Evolutionary conservation across 2,888 invertebrate species (phyloP).

Genomic region (Synergus laeviventris): DNA sequence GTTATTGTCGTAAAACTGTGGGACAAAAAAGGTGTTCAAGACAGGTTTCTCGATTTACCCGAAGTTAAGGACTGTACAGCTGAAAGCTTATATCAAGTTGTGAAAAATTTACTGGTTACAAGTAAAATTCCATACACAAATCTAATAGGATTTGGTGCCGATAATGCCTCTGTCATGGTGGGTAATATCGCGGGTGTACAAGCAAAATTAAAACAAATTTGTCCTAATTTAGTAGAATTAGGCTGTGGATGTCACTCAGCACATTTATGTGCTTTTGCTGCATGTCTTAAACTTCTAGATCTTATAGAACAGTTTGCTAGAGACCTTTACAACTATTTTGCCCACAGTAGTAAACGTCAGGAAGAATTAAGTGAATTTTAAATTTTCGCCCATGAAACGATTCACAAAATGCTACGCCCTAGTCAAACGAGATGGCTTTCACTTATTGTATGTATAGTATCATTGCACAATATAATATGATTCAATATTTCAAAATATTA

Average conservation of each 20-base stretch:
- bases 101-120: constrained; percentile 29
- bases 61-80: constrained; percentile 46
- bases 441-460: too few relatives aligned
- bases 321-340: too few relatives aligned
- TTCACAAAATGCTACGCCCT: too few relatives aligned
- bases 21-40: constrained; percentile 14
- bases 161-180: constrained; percentile 48
- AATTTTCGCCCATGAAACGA: too few relatives aligned
- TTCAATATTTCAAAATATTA: too few relatives aligned
- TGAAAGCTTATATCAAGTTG: constrained; percentile 40
- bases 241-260: constrained; percentile 48
- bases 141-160: constrained; percentile 46
- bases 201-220: constrained; percentile 44
- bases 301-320: constrained; percentile 44
- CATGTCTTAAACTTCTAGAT: constrained; percentile 36
- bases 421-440: too few relatives aligned
- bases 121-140: constrained; percentile 36
- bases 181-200: constrained; percentile 43
- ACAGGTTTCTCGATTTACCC: constrained; percentile 34
- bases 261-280: constrained; percentile 46
- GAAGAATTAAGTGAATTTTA: too few relatives aligned
- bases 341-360: too few relatives aligned
- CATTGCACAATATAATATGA: too few relatives aligned
- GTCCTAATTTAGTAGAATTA: constrained; percentile 42
- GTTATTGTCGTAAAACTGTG: constrained; percentile 40